Conservation (phyloP, 2,113 vertebrate genomes). For the Leptocoma aspasia region DNA sequence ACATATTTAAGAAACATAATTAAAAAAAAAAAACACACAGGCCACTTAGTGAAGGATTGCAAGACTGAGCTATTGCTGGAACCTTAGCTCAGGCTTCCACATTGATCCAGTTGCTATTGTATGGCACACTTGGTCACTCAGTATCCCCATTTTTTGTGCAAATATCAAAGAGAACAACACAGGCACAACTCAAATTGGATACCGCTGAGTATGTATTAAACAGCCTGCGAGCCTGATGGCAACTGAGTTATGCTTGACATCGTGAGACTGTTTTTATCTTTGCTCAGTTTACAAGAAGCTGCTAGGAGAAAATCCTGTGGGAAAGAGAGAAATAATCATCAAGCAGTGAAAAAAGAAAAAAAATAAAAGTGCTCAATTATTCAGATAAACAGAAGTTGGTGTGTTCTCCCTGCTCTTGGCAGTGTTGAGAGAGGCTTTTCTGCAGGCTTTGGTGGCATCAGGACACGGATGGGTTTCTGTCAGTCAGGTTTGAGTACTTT, state of each 20-base stretch:
- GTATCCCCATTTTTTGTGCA: background rate
- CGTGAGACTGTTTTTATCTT: background rate
- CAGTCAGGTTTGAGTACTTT: background rate
- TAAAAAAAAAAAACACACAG: background rate
- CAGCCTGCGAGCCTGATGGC: background rate
- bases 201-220: accelerated
- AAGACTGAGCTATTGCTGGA: background rate
- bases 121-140: background rate
- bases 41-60: background rate
- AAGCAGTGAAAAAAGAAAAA: background rate
- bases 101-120: background rate
- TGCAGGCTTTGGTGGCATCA: background rate
- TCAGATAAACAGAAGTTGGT: background rate
- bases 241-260: background rate
- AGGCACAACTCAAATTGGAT: background rate
- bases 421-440: background rate
- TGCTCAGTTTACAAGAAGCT: background rate
- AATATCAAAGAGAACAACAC: background rate
- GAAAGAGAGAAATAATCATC: background rate
- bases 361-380: background rate
- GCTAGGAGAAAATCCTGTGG: background rate
- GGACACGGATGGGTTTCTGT: background rate
- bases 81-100: background rate
- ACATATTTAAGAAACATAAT: background rate
- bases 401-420: background rate